A percentile compares a stretch with the other conserved stretches of the same genome.
These are phyloP conservation scores for Heloderma charlesbogerti DNA, from an alignment of 2,113 vertebrate species.

Conservation along the genomic window DNA sequence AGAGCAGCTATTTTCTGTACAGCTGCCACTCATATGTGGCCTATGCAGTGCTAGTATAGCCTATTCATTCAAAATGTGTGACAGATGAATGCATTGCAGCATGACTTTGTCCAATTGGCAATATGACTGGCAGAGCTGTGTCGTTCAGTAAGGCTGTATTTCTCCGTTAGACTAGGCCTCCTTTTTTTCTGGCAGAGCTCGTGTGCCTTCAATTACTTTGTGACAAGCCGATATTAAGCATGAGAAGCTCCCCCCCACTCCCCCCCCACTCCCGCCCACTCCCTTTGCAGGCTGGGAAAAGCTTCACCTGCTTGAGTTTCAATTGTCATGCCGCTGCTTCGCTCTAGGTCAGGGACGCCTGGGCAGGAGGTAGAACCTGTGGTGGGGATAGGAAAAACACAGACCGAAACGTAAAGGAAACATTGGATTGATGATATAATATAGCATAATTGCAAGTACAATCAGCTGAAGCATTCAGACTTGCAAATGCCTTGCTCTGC, in stretches of 20 bases:
- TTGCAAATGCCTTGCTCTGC: background rate
- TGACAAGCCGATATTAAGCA: too few species aligned
- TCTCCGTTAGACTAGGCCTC: background rate
- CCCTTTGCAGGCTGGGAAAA: background rate
- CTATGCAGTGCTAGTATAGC: background rate
- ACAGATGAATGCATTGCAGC: background rate
- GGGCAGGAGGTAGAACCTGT: background rate
- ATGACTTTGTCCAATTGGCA: background rate
- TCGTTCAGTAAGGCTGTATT: background rate
- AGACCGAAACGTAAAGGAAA: background rate
- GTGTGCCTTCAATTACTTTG: background rate
- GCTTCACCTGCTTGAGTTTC: background rate
- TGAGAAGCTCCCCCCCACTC: background rate
- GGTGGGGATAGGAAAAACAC: background rate
- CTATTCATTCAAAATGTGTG: background rate
- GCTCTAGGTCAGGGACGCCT: background rate
- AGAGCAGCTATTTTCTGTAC: background rate
- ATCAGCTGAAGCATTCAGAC: background rate
- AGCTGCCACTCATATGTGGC: background rate
- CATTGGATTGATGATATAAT: background rate
- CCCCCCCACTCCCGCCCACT: background rate
- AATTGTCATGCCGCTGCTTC: background rate
- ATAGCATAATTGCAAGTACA: background rate
- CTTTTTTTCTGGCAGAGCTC: background rate
- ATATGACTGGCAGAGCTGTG: background rate